Evolutionary conservation across 2,797 vertebrate species (phyloP), one percentile per base, ranked within the genome.

Genomic region (Sebastolobus altivelis): DNA sequence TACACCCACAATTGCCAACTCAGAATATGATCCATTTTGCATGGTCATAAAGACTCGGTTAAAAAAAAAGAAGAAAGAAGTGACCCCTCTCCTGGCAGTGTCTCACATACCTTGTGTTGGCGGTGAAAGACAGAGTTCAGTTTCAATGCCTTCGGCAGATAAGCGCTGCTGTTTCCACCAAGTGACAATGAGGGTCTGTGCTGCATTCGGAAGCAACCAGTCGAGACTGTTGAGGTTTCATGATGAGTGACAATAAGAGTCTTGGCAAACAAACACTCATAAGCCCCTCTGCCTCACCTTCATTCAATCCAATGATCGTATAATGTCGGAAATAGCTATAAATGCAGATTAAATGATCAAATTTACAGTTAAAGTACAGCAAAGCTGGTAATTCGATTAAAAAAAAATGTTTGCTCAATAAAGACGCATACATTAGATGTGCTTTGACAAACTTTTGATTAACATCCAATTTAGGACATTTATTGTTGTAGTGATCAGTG

Each of bases 101-200:
- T 35, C 73, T 75, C 35, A 20, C 74, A 89, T 87, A 87, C 80
- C 77, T 83, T 14, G 55, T 72, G 69, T 20, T 37, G 55, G 62
- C 62, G 77, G 40, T 88, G 85, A 90, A 88, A 91, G 84, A 84
- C 58, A 5, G 60, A 78, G 83, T 73, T 93, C 82, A 65, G 81
- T 88, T 92, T 91, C 89, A 82, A 13, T 85, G 88, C 87, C 84
- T 70, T 35, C 38, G 61, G 89, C 82, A 63, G 89, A 92, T 86
- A 87, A 79, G 81, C n/a, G 5, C 72, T 46, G 54, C 77, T 27
- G 70, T 87, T 87, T 90, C 79, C 71, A 71, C 60, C 76, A 66
- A 31, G 67, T 62, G 72, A 92, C 90, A 93, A 92, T 85, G 72
- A 83, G 67, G 22, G 78, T 77, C 83, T 93, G 90, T 92, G 79